These are phyloP conservation scores for Caenorhabditis sulstoni DNA, from an alignment of 2,888 invertebrate genomes.

Conservation along the genomic window DNA sequence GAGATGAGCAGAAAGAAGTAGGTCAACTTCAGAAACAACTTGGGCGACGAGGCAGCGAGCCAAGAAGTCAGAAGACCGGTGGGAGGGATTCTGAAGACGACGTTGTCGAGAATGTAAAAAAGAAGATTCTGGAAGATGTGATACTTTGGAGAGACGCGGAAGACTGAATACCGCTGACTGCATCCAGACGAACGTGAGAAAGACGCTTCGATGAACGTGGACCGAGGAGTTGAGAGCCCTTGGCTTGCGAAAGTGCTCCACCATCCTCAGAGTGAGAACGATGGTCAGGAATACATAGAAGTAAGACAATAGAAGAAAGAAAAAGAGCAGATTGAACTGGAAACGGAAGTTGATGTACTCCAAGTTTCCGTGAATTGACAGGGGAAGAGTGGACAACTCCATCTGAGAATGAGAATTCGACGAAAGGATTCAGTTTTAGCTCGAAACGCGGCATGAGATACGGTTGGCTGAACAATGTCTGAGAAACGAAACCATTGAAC, in stretches of 20 bases:
- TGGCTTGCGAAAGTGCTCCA: background rate
- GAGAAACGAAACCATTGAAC: too few relatives aligned
- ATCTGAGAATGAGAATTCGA: background rate
- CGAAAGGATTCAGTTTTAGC: too few relatives aligned
- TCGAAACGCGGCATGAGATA: too few relatives aligned
- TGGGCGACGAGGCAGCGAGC: conserved; percentile 5
- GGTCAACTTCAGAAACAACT: background rate
- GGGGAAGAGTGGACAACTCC: background rate
- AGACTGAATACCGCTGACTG: conserved; percentile 17
- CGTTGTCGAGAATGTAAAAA: conserved; percentile 11
- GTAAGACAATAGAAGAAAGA: background rate
- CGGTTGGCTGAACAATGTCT: too few relatives aligned
- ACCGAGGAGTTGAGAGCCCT: background rate
- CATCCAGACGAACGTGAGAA: conserved; percentile 40
- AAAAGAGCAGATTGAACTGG: background rate
- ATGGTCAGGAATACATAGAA: conserved; percentile 1
- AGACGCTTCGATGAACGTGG: conserved; percentile 20
- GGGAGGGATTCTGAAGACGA: conserved; percentile 15
- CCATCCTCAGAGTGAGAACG: background rate
- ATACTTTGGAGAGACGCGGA: background rate
- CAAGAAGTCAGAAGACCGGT: conserved; percentile 8
- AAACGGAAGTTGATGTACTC: background rate
- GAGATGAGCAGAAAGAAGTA: conserved; percentile 16
- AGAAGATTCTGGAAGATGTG: conserved; percentile 8
- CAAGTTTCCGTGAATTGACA: background rate